Evolutionary conservation across 2,113 vertebrate species (phyloP), one percentile per base, ranked within the genome.

Genomic region (Camelus bactrianus): DNA sequence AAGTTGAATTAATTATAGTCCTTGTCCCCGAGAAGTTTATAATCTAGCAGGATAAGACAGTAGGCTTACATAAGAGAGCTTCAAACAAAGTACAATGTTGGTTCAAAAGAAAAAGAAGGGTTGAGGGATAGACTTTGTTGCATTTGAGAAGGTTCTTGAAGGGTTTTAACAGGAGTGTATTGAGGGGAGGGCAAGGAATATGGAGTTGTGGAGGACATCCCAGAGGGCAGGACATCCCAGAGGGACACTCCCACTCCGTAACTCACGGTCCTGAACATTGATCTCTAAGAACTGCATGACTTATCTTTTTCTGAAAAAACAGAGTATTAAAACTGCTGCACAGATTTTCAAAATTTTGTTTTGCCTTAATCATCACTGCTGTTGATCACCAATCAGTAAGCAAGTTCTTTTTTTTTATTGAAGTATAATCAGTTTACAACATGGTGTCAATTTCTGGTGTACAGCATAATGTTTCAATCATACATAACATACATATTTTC

Each of bases 1-100:
- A 85, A 89, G 42, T 86, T 96, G 92, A 80, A 70, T 85, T 96
- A 92, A 93, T 91, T 94, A 93, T 16, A 73, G 30, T 90, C 14
- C 60, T 93, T 90, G 69, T 48, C 82, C 96, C 92, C n/a, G 91
- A 91, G 83, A 97, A 79, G 35, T 95, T 77, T 96, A 87, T 83
- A 92, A 64, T 86, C 30, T 77, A 69, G n/a, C 26, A 46, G 6
- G 56, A 56, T 67, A 75, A 94, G 38, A 76, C 17, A 80, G 56
- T 26, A 83, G 93, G 70, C 73, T 83, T 75, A 35, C 38, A 82
- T 72, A 42, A 70, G 62, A 95, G 19, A 96, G 42, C 46, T 88
- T 95, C 85, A 93, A 84, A 65, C 75, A 80, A 84, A 94, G 77
- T 70, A n/a, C n/a, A 87, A 89, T 35, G 32, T 54, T 13, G 56